Base-by-base conservation (phyloP, 2,797 vertebrate genomes). In the Rhynchonycteris naso region DNA sequence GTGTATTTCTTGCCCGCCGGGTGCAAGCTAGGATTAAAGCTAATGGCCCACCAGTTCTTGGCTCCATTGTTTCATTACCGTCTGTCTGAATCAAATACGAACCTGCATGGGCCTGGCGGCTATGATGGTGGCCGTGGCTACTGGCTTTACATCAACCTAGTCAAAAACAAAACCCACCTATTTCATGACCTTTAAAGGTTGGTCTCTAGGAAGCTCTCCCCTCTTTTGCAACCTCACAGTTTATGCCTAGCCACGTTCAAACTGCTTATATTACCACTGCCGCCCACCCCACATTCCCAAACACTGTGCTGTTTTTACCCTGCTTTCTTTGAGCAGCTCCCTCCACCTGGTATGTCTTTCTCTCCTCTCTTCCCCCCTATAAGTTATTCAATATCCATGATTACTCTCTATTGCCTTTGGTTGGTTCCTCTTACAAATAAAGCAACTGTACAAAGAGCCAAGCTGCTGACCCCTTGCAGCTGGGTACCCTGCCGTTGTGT, bases 251-350 rank as follows among this genome's bases (percentile, higher is more conserved):
- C 28, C 52, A 28, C 35, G 16, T 28, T 38, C 8, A 90, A 52
- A 94, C 15, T 16, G 56, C 38, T 75, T 19, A 1, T n/a, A 10
- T 69, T 16, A 78, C 21, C 19, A 54, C 6, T 19, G n/a, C 0
- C 1, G 15, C 4, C 1, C 7, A 15, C 0, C 18, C 54, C 12
- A 11, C 1, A 38, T 18, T 24, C 4, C 59, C 24, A 63, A 5
- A 9, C 24, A 58, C 18, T 54, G 35, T 11, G 14, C 15, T 47
- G 1, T 2, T 43, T 87, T 30, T 12, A n/a, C 14, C 6, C 66
- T 35, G 8, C 11, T 74, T 78, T 86, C 89, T 50, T 91, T 16
- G 33, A 63, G 69, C 69, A 12, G 33, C 24, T 85, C 22, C 18
- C 8, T 90, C 68, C 90, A 50, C 7, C 50, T 52, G 35, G 47